Evolutionary conservation across 2,888 invertebrate species (phyloP), one percentile per base, ranked within the genome.

Genomic region (Aporophyla lueneburgensis): DNA sequence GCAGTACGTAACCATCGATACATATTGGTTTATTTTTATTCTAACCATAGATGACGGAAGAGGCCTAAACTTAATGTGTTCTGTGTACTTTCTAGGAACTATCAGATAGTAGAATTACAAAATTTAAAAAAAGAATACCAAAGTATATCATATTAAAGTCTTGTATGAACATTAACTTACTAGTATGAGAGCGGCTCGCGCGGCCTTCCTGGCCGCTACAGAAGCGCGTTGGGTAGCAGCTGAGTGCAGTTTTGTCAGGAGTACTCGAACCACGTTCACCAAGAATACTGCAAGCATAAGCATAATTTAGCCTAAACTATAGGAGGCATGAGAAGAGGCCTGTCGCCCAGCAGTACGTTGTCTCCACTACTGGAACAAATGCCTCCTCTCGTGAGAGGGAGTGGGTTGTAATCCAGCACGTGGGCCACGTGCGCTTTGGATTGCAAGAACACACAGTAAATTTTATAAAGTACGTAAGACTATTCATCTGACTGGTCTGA

Each of bases 121-220:
- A 33, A 33, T 33, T 33, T 33, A 2, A 12, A 12, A 46, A 46
- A 46, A 43, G 9, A 43, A 46, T 10, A 10, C 10, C 43, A 46
- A 12, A 46, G 10, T 46, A 46, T 10, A 46, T 1, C 12, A 12
- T 46, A 9, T 10, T 27, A 9, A 19, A 9, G 27, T 5, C 9
- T 27, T 27, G 7, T 33, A 33, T 33, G 19, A 16, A n/a, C 1
- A 16, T 24, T n/a, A 24, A 84, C 88, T 91, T 92, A 97, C 98
- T 90, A 98, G 94, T 84, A 98, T 98, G 12, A 98, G 95, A 0
- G 98, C 97, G 0, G 98, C 98, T 72, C 98, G 94, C 0, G 97
- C 97, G 0, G 98, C 98, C 89, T 98, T 97, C 62, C 96, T 94
- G 66, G 97, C 97, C 33, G 97, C 97, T 56, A 96, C 87, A 0